Conservation (phyloP, 2,888 invertebrate genomes). For the Tachystola acroxantha region DNA sequence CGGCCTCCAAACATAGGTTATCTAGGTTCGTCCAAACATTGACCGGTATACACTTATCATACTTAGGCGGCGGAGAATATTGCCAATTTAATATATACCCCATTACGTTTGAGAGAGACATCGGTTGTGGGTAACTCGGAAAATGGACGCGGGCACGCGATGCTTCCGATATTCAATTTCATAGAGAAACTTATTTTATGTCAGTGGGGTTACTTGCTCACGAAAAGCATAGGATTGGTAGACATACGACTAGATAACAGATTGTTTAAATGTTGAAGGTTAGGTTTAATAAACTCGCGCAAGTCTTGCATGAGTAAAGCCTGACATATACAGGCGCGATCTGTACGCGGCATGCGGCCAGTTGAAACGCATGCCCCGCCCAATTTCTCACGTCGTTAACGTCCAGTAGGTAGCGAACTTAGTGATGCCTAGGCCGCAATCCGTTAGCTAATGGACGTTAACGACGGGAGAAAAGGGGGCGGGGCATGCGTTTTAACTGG, state of each 20-base stretch:
- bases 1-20: constrained; percentile 51
- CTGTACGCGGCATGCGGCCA: too few relatives aligned
- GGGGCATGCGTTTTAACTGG: too few relatives aligned
- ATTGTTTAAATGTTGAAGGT: neutral
- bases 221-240: constrained; percentile 52
- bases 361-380: too few relatives aligned
- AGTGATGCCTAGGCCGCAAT: too few relatives aligned
- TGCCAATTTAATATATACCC: constrained; percentile 58
- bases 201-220: constrained; percentile 45
- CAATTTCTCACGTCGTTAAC: too few relatives aligned
- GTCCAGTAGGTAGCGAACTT: too few relatives aligned
- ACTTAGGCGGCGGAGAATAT: constrained; percentile 44
- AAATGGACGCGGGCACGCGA: constrained; percentile 60
- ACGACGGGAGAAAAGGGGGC: too few relatives aligned
- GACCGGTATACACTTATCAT: constrained; percentile 39
- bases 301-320: too few relatives aligned
- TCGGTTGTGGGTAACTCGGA: constrained; percentile 43
- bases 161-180: constrained; percentile 60
- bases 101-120: constrained; percentile 60
- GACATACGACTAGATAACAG: constrained; percentile 15
- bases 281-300: too few relatives aligned
- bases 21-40: constrained; percentile 43
- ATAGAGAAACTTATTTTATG: constrained; percentile 66
- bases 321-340: too few relatives aligned
- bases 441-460: too few relatives aligned